phyloP scores from a whole-genome alignment of 2,888 invertebrate species.

The Melitaea athalia region DNA sequence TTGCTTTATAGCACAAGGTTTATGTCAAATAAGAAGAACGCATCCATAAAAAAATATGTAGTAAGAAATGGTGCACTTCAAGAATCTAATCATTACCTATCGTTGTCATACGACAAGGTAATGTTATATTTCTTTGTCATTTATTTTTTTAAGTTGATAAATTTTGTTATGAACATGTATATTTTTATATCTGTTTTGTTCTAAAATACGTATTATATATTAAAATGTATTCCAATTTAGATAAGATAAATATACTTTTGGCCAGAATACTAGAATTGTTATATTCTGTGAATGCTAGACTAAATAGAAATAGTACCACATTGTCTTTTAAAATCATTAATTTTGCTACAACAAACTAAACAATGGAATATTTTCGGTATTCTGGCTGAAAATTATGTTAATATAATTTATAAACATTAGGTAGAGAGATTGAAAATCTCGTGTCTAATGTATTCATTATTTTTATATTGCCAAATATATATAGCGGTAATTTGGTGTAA shows the following conservation, averaged over 20 bases:
- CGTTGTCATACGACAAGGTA: slow-evolving; percentile 23
- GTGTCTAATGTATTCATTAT: slow-evolving; percentile 78
- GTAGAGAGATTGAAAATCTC: slow-evolving; percentile 70
- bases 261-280: slow-evolving; percentile 48
- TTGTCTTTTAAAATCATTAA: background rate
- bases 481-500: slow-evolving; percentile 75
- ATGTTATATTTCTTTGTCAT: slow-evolving; percentile 11
- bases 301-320: background rate
- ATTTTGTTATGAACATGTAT: slow-evolving; percentile 61
- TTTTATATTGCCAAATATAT: slow-evolving; percentile 82
- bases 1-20: slow-evolving; percentile 23
- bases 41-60: background rate
- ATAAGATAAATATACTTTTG: slow-evolving; percentile 53
- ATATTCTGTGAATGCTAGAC: background rate
- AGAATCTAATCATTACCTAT: background rate
- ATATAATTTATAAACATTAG: slow-evolving; percentile 58
- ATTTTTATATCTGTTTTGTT: slow-evolving; percentile 69
- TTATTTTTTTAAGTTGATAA: slow-evolving; percentile 28
- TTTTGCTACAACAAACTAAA: background rate
- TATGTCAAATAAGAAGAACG: background rate
- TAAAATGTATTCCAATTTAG: slow-evolving; percentile 61
- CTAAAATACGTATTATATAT: slow-evolving; percentile 47
- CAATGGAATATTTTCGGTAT: slow-evolving; percentile 3
- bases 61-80: background rate
- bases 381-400: slow-evolving; percentile 43